Evolutionary conservation across 2,113 vertebrate genomes (phyloP).

Genomic region (Pollachius pollachius): DNA sequence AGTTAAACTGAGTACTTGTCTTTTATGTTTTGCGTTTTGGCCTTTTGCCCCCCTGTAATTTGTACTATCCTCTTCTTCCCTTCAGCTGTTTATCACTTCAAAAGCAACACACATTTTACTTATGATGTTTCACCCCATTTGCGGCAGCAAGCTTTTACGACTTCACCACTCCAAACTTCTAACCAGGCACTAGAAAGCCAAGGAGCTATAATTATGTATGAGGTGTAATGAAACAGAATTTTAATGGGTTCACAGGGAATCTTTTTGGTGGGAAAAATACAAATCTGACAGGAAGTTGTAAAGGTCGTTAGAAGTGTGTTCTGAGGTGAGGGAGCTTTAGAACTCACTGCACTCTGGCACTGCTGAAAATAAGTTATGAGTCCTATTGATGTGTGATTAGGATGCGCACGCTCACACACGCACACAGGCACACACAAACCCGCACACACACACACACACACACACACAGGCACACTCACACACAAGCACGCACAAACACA

Average conservation of each 20-base stretch:
- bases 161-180: too few relatives aligned
- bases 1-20: too few relatives aligned
- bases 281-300: neutral
- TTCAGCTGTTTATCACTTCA: too few relatives aligned
- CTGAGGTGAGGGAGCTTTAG: neutral
- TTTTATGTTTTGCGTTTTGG: too few relatives aligned
- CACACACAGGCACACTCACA: neutral
- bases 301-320: neutral
- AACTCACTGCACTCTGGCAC: neutral
- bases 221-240: neutral
- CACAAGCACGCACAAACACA: neutral
- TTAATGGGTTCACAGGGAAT: neutral
- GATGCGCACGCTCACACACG: neutral
- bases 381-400: neutral
- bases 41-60: too few relatives aligned
- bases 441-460: neutral
- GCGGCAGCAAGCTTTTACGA: too few relatives aligned
- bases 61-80: too few relatives aligned
- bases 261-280: neutral
- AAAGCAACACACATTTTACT: too few relatives aligned
- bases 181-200: too few relatives aligned
- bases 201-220: too few relatives aligned
- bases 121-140: too few relatives aligned
- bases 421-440: neutral
- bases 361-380: neutral